A percentile compares a stretch with the other conserved stretches of the same genome.
Evolutionary conservation across 2,888 invertebrate species (phyloP).

Genomic region (Melanotus villosus): DNA sequence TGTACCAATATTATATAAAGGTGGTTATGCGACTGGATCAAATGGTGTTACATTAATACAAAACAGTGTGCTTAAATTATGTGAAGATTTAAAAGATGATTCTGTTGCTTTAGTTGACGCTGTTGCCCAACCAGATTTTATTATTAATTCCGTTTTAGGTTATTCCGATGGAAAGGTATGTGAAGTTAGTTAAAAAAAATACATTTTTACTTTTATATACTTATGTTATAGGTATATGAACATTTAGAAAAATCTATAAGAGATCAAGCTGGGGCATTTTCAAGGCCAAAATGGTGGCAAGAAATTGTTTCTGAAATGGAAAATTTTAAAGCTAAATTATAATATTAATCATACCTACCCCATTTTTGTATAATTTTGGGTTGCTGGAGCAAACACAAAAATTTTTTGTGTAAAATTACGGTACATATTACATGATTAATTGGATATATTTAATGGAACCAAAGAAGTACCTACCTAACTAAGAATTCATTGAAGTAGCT

Average conservation of each 20-base stretch:
- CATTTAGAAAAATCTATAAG: conserved; percentile 78
- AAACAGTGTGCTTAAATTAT: conserved; percentile 74
- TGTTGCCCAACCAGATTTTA: conserved; percentile 89
- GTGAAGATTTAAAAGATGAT: conserved; percentile 76
- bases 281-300: conserved; percentile 84
- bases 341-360: too few relatives aligned
- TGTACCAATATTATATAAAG: conserved; percentile 80
- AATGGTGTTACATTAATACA: conserved; percentile 75
- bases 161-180: conserved; percentile 85
- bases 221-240: conserved; percentile 79
- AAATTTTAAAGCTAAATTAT: conserved; percentile 21
- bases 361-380: too few relatives aligned
- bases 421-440: too few relatives aligned
- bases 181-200: background rate
- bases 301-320: conserved; percentile 73
- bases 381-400: too few relatives aligned
- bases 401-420: too few relatives aligned
- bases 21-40: conserved; percentile 72
- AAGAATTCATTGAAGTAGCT: too few relatives aligned
- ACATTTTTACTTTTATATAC: too few relatives aligned
- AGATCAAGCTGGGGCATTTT: conserved; percentile 76
- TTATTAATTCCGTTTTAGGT: conserved; percentile 87
- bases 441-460: too few relatives aligned
- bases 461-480: too few relatives aligned
- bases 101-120: conserved; percentile 84